These are phyloP conservation scores for Lophotis ruficrista DNA, from an alignment of 2,113 vertebrate genomes.

Conservation along the genomic window DNA sequence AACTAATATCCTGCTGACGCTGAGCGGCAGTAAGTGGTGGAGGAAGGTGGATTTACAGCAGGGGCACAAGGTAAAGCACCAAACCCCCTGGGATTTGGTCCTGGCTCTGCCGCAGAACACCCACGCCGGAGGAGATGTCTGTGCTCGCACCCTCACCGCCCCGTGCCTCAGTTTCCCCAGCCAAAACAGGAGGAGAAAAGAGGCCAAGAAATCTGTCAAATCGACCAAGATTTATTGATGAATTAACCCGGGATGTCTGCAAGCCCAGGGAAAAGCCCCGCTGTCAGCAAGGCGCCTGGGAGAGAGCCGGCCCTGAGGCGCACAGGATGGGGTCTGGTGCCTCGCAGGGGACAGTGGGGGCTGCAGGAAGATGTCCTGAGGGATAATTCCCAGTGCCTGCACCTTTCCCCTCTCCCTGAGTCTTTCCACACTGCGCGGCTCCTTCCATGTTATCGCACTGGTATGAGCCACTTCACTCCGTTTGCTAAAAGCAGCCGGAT, in stretches of 20 bases:
- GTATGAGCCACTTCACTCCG: background rate
- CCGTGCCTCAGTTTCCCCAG: background rate
- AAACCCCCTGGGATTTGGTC: background rate
- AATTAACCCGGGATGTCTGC: background rate
- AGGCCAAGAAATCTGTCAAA: background rate
- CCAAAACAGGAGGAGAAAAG: background rate
- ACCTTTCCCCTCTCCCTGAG: background rate
- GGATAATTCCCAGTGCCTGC: background rate
- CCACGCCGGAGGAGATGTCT: background rate
- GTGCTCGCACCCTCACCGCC: background rate
- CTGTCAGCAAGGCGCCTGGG: background rate
- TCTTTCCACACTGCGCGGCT: rapidly evolving
- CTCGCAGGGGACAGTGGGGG: rapidly evolving
- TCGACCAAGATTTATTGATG: background rate
- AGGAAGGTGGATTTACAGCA: background rate
- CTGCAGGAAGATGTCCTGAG: background rate
- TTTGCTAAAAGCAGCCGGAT: background rate
- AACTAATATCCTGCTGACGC: background rate
- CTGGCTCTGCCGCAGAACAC: background rate
- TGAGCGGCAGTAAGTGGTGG: background rate
- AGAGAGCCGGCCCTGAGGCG: background rate
- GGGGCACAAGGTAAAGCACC: background rate
- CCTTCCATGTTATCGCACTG: background rate
- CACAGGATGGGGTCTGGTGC: background rate
- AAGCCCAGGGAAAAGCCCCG: background rate